Evolutionary conservation across 2,797 vertebrate genomes (phyloP), one percentile per base, ranked within the genome.

Genomic region (Muscicapa comitata): DNA sequence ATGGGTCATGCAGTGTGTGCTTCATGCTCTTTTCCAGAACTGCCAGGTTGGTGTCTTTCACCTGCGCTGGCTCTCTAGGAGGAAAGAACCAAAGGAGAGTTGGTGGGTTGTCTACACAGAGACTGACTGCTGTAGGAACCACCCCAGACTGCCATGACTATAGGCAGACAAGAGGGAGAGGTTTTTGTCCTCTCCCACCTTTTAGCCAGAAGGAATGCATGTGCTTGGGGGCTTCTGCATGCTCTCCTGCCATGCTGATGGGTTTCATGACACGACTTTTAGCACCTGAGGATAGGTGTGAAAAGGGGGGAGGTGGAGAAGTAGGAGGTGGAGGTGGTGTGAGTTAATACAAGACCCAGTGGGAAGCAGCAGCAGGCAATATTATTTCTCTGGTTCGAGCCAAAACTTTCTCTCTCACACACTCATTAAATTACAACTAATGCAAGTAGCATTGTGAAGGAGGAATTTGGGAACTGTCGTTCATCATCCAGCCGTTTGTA

Each of bases 401-500:
- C 94, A 94, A 94, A 96, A 96, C 94, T 96, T 96, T 86, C 83
- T 81, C 57, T 72, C 68, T 53, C 21, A 61, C 51, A 20, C 71
- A 47, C 93, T 95, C 95, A 95, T 94, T 95, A 96, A 97, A 96
- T 97, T 97, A 86, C 82, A 91, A 55, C 94, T 94, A 96, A 92
- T 91, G 94, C 90, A 95, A 96, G 93, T 90, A 94, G 91, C 87
- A 88, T 94, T 96, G 95, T 96, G 94, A 94, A 96, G 86, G 86
- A 97, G 96, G 94, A 96, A 96, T 96, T 96, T 93, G 93, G 94
- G 95, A 94, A 57, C 93, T 95, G 95, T 95, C 87, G 76, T 97
- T 96, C 94, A 94, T 97, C 93, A 93, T 96, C 76, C 95, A 96
- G 0, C 91, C n/a, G 1, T 77, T 96, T 84, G 89, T 94, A 96